Base-by-base conservation (phyloP, 2,888 invertebrate genomes). In the Dicyrtoma fusca region DNA sequence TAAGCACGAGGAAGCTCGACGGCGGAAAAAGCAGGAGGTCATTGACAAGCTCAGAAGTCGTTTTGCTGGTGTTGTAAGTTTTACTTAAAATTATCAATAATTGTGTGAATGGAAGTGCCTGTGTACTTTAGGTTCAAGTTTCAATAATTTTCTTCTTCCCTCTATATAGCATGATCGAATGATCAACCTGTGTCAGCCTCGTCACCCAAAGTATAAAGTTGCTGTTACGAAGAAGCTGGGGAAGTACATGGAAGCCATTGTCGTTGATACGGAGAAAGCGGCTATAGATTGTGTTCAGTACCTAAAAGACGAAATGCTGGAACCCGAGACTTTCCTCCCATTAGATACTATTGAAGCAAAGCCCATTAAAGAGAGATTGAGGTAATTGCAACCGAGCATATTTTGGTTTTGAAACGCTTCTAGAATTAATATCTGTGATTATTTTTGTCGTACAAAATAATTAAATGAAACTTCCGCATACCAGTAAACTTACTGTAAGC, bases 161-260 rank as follows among this genome's bases (percentile, higher is more conserved):
- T 34, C 4, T 34, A 3, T 62, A 25, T 42, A 85, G 91, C 95
- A 94, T 85, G 99, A 98, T 84, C 90, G 99, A 65, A 92, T 99
- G 91, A 95, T 98, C 81, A 97, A 99, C 85, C 94, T 98, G 91
- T 99, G 98, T 84, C 96, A 98, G 84, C 98, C 99, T 1, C 95
- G 96, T 61, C 98, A 99, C 86, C 97, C 97, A 85, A 89, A 95
- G 26, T 99, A 97, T 87, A 97, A 98, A 85, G 93, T 97, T 71
- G 95, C 97, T 55, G 94, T 97, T 82, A 97, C 97, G 0, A 97
- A 97, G 86, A 95, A 98, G 66, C 88, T 99, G 79, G 98, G 97
- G 73, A 98, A 97, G 86, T 97, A 97, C 85, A 99, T 99, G 98
- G 98, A 97, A 83, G 97, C 97, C 69, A 99, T 99, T 82, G 97